Percentiles rank a stretch among this genome's conserved stretches.
These are phyloP conservation scores for Nanorana parkeri DNA, from an alignment of 2,113 vertebrate genomes.

Conservation along the genomic window DNA sequence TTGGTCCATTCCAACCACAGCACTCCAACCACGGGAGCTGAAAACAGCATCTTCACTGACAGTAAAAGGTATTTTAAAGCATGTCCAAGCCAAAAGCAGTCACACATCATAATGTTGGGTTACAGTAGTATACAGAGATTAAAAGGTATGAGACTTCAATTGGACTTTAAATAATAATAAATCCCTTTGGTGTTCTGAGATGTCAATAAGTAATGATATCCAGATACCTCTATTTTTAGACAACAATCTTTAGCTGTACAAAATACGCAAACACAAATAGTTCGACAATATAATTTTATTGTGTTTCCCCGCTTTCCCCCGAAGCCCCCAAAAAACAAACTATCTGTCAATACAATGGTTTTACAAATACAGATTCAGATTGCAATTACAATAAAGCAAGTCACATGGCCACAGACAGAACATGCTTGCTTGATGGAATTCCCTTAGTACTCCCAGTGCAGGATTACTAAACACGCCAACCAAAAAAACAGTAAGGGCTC, in stretches of 20 bases:
- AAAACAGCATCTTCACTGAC: too few species aligned
- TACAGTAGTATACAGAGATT: too few species aligned
- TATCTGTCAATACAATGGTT: conserved; percentile 69
- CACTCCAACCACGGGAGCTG: too few species aligned
- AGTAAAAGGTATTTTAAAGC: too few species aligned
- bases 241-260: not conserved
- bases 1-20: too few species aligned
- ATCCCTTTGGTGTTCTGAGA: too few species aligned
- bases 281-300: conserved; percentile 71
- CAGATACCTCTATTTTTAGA: too few species aligned
- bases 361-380: conserved; percentile 71
- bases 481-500: not conserved
- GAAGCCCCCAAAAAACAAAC: conserved; percentile 48
- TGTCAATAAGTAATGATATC: too few species aligned
- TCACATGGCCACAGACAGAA: conserved; percentile 74
- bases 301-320: conserved; percentile 63
- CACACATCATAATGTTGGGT: too few species aligned
- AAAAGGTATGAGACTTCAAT: too few species aligned
- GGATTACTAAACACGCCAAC: conserved; percentile 22
- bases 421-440: conserved; percentile 66
- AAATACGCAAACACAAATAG: not conserved
- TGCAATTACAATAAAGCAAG: conserved; percentile 72
- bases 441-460: conserved; percentile 64
- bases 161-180: too few species aligned
- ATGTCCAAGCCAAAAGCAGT: too few species aligned